A percentile compares a stretch with the other conserved stretches of the same genome.
These are phyloP conservation scores for Galemys pyrenaicus DNA, from an alignment of 2,113 vertebrate genomes.

Conservation along the genomic window DNA sequence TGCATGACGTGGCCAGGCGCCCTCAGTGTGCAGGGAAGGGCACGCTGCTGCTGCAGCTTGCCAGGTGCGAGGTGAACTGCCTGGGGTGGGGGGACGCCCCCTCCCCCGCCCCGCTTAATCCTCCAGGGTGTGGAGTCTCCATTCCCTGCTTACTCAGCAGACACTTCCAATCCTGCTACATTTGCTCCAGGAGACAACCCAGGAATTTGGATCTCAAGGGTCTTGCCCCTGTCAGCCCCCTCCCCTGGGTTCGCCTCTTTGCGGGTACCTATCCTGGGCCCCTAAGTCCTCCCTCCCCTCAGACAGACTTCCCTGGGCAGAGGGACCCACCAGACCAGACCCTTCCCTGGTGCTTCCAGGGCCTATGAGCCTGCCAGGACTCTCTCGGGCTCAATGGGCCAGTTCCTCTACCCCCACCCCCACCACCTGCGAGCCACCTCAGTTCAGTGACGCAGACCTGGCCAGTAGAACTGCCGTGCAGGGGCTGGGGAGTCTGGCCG, in stretches of 20 bases:
- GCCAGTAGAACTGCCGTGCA: neutral
- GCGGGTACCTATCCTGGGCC: neutral
- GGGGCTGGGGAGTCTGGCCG: no score
- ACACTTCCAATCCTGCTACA: constrained; percentile 20
- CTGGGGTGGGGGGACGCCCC: constrained; percentile 1
- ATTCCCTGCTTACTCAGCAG: constrained; percentile 69
- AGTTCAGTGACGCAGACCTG: neutral
- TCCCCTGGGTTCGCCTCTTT: neutral
- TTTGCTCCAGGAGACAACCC: constrained; percentile 47
- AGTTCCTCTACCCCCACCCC: neutral
- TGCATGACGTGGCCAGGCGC: constrained; percentile 60
- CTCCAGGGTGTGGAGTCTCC: constrained; percentile 63
- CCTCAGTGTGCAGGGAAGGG: constrained; percentile 47
- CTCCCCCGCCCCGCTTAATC: constrained; percentile 19
- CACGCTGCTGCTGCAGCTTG: neutral
- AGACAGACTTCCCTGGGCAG: neutral
- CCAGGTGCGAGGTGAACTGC: constrained; percentile 71
- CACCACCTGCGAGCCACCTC: neutral
- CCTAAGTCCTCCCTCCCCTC: neutral
- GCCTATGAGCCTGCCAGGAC: neutral
- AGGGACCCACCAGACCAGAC: neutral
- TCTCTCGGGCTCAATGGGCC: neutral
- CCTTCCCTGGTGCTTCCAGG: neutral
- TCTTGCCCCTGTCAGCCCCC: neutral
- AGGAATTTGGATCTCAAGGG: constrained; percentile 54